Evolutionary conservation across 2,113 vertebrate genomes (phyloP), one percentile per base, ranked within the genome.

Genomic region (Myotis lucifugus): DNA sequence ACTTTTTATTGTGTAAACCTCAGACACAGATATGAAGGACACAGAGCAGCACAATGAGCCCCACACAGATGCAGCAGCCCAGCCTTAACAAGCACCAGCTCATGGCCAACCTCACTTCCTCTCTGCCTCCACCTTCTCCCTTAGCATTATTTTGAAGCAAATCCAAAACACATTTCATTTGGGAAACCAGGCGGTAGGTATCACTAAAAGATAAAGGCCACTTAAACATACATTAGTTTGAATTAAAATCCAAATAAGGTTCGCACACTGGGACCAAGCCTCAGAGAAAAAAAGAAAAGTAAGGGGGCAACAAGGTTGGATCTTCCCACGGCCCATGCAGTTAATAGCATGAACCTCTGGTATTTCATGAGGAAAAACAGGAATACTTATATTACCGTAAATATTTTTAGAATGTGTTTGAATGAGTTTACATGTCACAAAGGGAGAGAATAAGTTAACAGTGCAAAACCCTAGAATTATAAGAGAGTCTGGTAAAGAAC

Each of bases 381-480:
- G 34, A 32, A 34, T 50, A 66, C 2, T 72, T 72, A 67, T 78
- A 90, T 76, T 46, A 52, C 6, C 32, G 46, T 13, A 61, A 48
- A 29, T 81, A 81, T 56, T 67, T 66, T 82, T 48, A 78, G 37
- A 83, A 66, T 50, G 34, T 37, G 13, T 85, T 27, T 76, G 56
- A 83, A 86, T 27, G 54, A 79, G 37, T 42, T 92, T 81, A 79
- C 1, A 32, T 29, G 37, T 91, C 84, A 84, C 23, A 86, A 59
- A 70, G 64, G 5, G n/a, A 85, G 74, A 48, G 5, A 40, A 25
- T 50, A 72, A 84, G 72, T 67, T 66, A 91, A 61, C 8, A 29
- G 21, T 13, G 29, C 6, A 52, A 37, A 69, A 78, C 50, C 23
- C 23, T n/a, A 64, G 29, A 54, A 34, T 14, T 34, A 50, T 17